Evolutionary conservation across 1,140 invertebrate genomes (phyloP).

Genomic region (Calliopsis andreniformis): DNA sequence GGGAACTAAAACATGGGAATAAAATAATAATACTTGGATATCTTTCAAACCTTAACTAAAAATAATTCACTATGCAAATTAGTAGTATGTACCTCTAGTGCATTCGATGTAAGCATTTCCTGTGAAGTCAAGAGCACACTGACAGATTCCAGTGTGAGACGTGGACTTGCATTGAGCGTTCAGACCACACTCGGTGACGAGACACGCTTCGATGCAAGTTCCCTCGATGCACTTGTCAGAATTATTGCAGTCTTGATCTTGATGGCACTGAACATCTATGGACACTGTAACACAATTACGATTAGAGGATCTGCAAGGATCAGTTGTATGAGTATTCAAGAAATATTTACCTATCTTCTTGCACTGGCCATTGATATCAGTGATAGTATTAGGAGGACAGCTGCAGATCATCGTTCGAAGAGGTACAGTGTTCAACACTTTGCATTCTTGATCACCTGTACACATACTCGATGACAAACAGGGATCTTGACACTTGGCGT

Average conservation of each 20-base stretch:
- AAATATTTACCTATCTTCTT: constrained; percentile 81
- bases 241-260: constrained; percentile 88
- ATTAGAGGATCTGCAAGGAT: background rate
- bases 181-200: constrained; percentile 88
- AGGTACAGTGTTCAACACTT: constrained; percentile 89
- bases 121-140: constrained; percentile 89
- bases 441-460: constrained; percentile 88
- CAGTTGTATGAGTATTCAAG: background rate
- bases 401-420: constrained; percentile 90
- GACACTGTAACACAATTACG: constrained; percentile 13
- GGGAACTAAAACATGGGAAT: constrained; percentile 77
- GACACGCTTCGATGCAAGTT: constrained; percentile 90
- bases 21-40: too few relatives aligned
- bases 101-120: constrained; percentile 93
- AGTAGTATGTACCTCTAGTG: constrained; percentile 82
- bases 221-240: constrained; percentile 88
- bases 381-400: constrained; percentile 88
- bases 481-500: constrained; percentile 88
- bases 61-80: background rate
- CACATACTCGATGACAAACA: constrained; percentile 88
- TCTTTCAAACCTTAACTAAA: too few relatives aligned
- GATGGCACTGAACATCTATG: constrained; percentile 82
- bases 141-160: constrained; percentile 89
- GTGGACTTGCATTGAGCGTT: constrained; percentile 91
- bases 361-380: constrained; percentile 85